Evolutionary conservation across 2,797 vertebrate species (phyloP).

Genomic region (Sebastes taczanowskii): DNA sequence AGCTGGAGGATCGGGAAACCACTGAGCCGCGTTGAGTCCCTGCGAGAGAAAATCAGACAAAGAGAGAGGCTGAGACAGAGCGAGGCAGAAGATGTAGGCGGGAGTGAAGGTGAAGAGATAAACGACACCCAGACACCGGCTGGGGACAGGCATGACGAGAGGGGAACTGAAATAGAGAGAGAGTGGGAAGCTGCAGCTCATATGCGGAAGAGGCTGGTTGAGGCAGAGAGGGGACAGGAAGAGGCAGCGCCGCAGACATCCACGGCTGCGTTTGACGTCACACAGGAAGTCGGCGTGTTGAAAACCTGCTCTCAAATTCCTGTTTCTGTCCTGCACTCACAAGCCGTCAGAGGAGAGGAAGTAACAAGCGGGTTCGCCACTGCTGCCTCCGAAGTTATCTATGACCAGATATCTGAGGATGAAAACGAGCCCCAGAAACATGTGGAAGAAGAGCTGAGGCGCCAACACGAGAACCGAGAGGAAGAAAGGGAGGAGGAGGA

Average conservation of each 20-base stretch:
- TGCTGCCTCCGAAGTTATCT: conserved; percentile 25
- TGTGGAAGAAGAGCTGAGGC: conserved; percentile 62
- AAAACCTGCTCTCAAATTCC: conserved; percentile 81
- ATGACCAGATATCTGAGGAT: conserved; percentile 47
- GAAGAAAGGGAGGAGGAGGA: conserved; percentile 24
- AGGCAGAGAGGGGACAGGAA: conserved; percentile 61
- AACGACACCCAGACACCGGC: conserved; percentile 1
- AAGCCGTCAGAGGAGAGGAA: conserved; percentile 68
- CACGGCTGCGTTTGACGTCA: conserved; percentile 70
- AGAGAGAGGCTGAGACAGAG: conserved; percentile 57
- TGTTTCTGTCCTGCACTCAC: conserved; percentile 69
- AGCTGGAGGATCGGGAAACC: conserved; percentile 79
- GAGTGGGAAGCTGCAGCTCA: conserved; percentile 44
- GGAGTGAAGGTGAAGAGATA: conserved; percentile 18
- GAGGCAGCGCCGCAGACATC: conserved; percentile 62
- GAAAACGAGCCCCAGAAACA: conserved; percentile 51
- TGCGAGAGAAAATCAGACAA: conserved; percentile 77
- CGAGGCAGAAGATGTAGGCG: conserved; percentile 20
- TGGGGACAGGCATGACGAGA: conserved; percentile 29
- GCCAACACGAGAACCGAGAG: conserved; percentile 32
- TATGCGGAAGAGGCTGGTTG: conserved; percentile 29
- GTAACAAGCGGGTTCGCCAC: conserved; percentile 29
- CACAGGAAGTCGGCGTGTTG: conserved; percentile 76
- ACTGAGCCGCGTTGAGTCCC: conserved; percentile 79
- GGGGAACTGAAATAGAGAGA: conserved; percentile 34